Base-by-base conservation (phyloP, 2,797 vertebrate species). In the Mycteria americana region DNA sequence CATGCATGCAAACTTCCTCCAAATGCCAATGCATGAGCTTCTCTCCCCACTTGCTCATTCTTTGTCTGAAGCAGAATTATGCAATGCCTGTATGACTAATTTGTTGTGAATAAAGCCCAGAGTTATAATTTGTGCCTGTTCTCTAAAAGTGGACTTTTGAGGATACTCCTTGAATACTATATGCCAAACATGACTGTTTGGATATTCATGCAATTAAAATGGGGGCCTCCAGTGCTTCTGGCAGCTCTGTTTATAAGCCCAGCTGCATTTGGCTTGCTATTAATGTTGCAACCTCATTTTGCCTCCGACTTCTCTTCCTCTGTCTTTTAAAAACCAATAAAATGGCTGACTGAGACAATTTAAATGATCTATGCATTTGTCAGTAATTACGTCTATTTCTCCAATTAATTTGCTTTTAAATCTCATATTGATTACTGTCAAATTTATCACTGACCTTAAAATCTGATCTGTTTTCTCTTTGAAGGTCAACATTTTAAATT, bases 161-260 rank as follows among this genome's bases (percentile, higher is more conserved):
- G 90, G 92, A 93, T 97, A 93, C 89, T 97, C 48, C 72, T 93
- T 91, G 73, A 92, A 91, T 91, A 33, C 73, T 93, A 92, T 70
- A 83, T 86, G 94, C 87, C 93, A 97, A 92, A 89, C 91, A 91
- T 84, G 90, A 93, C 75, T 93, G 22, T 92, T 95, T 73, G 90
- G 94, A 96, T 92, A 95, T 87, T 82, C 46, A 88, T n/a, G 75
- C 75, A 95, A 94, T 97, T 97, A 95, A 95, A 95, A 81, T 35
- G 81, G 80, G 51, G 91, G 83, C 75, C 95, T 95, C 41, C 75
- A 60, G 83, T 90, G 86, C 48, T 92, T 94, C 92, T 95, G 77
- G 77, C 86, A 88, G 41, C 70, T 78, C 83, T 51, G 46, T 80
- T 95, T 89, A 3, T 48, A 94, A 81, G 62, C 81, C 73, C 93